A percentile compares a stretch with the other conserved stretches of the same genome.
These are phyloP conservation scores for Eumeta japonica DNA, from an alignment of 1,140 invertebrate species.

Conservation along the genomic window DNA sequence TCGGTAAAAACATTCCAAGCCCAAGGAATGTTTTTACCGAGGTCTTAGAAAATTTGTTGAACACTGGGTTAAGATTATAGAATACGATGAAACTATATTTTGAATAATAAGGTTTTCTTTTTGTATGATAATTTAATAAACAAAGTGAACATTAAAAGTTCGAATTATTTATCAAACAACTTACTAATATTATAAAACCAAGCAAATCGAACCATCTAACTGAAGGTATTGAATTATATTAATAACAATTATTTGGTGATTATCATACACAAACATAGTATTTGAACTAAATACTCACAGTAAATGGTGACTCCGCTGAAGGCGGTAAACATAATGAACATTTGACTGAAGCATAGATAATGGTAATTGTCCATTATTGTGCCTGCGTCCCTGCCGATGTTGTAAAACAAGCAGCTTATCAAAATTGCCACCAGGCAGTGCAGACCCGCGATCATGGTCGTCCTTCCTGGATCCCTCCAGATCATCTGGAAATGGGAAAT, in stretches of 20 bases:
- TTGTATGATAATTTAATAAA: neutral
- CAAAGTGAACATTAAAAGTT: too few relatives aligned
- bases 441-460: conserved; percentile 72
- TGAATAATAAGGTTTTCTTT: too few relatives aligned
- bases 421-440: conserved; percentile 75
- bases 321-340: conserved; percentile 85
- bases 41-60: too few relatives aligned
- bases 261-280: too few relatives aligned
- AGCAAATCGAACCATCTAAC: neutral
- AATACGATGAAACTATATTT: too few relatives aligned
- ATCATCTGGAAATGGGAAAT: conserved; percentile 27
- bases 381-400: conserved; percentile 76
- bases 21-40: too few relatives aligned
- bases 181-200: neutral
- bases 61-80: too few relatives aligned
- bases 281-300: conserved; percentile 81
- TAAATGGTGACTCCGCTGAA: conserved; percentile 83
- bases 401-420: conserved; percentile 76
- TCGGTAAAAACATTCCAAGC: too few relatives aligned
- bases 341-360: conserved; percentile 77
- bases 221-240: neutral
- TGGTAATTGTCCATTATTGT: conserved; percentile 75
- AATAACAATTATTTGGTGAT: neutral
- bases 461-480: conserved; percentile 48
- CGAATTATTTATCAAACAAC: too few relatives aligned